A percentile compares a stretch with the other conserved stretches of the same genome.
Conservation (phyloP, 2,113 vertebrate species). For the Alligator sinensis region DNA sequence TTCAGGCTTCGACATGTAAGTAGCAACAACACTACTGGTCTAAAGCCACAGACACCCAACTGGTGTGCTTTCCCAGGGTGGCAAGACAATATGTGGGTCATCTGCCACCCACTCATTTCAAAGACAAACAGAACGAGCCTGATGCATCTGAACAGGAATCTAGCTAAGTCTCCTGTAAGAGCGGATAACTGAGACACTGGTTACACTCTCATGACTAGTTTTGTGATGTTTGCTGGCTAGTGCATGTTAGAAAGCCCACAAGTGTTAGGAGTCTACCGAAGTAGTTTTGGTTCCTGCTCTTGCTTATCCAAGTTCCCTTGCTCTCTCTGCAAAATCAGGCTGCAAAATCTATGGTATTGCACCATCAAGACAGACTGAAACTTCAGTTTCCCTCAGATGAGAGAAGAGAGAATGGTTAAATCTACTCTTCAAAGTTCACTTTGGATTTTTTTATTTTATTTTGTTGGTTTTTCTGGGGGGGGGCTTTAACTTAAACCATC, state of each 20-base stretch:
- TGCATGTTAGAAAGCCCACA: too few species aligned
- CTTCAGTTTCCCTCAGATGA: not conserved
- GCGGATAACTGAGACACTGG: rapidly evolving
- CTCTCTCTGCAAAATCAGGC: not conserved
- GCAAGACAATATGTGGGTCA: not conserved
- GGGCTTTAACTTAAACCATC: not conserved
- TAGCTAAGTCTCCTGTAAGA: rapidly evolving
- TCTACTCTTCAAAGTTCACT: not conserved
- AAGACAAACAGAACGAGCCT: not conserved
- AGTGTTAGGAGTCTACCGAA: too few species aligned
- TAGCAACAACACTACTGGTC: not conserved
- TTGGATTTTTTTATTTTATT: too few species aligned
- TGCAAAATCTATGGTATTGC: conserved; percentile 28
- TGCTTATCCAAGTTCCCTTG: not conserved
- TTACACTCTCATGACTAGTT: rapidly evolving
- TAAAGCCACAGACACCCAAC: not conserved
- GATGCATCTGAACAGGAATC: rapidly evolving
- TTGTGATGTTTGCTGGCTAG: not conserved
- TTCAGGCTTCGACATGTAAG: not conserved
- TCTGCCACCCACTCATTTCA: not conserved
- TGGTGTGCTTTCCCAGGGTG: rapidly evolving
- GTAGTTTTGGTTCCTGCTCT: conserved; percentile 9
- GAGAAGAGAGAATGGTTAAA: not conserved
- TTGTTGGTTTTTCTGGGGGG: not conserved
- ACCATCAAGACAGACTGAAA: not conserved